Percentiles rank a stretch among this genome's conserved stretches.
These are phyloP conservation scores for Microdon myrmicae DNA, from an alignment of 2,888 invertebrate species.

Conservation along the genomic window DNA sequence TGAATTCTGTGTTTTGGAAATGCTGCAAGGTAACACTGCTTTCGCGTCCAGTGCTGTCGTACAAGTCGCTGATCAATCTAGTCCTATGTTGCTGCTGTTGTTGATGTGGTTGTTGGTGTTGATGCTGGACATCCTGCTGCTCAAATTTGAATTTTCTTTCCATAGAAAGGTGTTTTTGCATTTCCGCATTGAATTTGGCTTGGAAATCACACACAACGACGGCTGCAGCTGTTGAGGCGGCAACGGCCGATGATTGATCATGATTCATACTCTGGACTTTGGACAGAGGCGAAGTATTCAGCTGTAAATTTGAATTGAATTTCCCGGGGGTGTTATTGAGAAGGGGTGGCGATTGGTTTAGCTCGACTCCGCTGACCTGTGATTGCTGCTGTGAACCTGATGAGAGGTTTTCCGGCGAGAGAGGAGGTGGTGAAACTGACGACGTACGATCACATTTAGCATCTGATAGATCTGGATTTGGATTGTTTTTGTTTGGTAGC, in stretches of 20 bases:
- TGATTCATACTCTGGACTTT: constrained; percentile 51
- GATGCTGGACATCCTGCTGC: constrained; percentile 55
- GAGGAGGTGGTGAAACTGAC: constrained; percentile 70
- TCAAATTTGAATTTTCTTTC: constrained; percentile 64
- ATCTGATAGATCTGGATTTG: constrained; percentile 93
- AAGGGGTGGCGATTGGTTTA: constrained; percentile 55
- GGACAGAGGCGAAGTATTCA: constrained; percentile 61
- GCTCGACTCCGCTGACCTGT: constrained; percentile 53
- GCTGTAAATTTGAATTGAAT: constrained; percentile 57
- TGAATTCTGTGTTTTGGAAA: constrained; percentile 61
- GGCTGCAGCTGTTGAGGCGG: constrained; percentile 36
- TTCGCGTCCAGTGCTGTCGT: constrained; percentile 47
- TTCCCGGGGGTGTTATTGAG: constrained; percentile 29
- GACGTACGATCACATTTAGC: constrained; percentile 83
- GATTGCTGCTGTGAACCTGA: constrained; percentile 57
- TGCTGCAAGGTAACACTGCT: constrained; percentile 45
- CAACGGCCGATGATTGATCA: constrained; percentile 57
- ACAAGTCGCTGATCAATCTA: constrained; percentile 53
- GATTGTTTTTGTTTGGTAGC: constrained; percentile 95
- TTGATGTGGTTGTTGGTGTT: constrained; percentile 60
- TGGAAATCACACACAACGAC: constrained; percentile 59
- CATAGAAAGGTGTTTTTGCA: constrained; percentile 64
- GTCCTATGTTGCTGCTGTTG: constrained; percentile 54
- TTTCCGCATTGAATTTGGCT: constrained; percentile 65
- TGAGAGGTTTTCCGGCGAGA: constrained; percentile 61